These are phyloP conservation scores for Drosophila anomalata DNA, from an alignment of 2,888 invertebrate species.

Conservation along the genomic window DNA sequence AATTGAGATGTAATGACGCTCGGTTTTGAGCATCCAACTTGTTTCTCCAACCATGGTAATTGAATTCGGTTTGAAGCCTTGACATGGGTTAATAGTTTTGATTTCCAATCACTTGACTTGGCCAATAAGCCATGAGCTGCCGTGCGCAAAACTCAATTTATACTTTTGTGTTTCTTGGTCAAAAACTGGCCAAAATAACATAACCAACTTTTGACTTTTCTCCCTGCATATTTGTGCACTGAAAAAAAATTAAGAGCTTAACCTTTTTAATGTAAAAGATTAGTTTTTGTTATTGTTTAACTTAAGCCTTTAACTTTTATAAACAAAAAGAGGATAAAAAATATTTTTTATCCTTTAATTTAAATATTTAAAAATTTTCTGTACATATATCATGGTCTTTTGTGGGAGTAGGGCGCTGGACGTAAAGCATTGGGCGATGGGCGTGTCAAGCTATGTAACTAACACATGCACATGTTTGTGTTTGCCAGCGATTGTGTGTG, in stretches of 20 bases:
- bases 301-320: neutral
- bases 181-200: constrained; percentile 35
- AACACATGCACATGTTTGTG: constrained; percentile 58
- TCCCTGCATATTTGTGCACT: constrained; percentile 23
- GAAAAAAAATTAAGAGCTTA: neutral
- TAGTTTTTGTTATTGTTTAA: neutral
- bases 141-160: constrained; percentile 53
- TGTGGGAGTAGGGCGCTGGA: constrained; percentile 16
- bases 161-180: constrained; percentile 48
- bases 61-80: constrained; percentile 28
- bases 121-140: constrained; percentile 47
- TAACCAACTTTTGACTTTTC: constrained; percentile 25
- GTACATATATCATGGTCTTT: too few relatives aligned
- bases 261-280: neutral
- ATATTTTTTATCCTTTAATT: neutral
- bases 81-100: constrained; percentile 36
- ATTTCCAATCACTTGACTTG: constrained; percentile 40
- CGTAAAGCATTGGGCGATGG: constrained; percentile 15
- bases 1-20: constrained; percentile 40
- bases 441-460: constrained; percentile 42
- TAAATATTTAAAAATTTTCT: neutral
- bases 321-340: neutral
- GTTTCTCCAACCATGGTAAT: constrained; percentile 30
- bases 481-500: constrained; percentile 38
- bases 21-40: constrained; percentile 2